Percentiles rank a stretch among this genome's conserved stretches.
These are phyloP conservation scores for Drosophila cardini DNA, from an alignment of 1,140 invertebrate species.

Conservation along the genomic window DNA sequence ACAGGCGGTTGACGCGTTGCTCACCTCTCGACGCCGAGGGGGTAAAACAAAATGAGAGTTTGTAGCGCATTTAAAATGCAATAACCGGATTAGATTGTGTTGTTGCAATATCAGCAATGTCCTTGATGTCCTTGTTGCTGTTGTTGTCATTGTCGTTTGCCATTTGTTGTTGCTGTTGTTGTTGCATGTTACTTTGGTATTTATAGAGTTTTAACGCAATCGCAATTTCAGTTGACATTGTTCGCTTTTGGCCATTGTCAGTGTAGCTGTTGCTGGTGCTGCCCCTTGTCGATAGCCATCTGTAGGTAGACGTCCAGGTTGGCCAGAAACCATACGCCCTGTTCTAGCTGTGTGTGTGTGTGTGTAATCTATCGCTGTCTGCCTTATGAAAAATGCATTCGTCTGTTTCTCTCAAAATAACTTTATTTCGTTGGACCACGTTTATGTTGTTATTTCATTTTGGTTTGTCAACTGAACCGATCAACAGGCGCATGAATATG, in stretches of 20 bases:
- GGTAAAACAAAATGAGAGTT: constrained; percentile 50
- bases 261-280: constrained; percentile 19
- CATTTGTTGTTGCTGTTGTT: constrained; percentile 33
- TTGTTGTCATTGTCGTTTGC: background rate
- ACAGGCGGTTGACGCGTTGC: constrained; percentile 25
- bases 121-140: constrained; percentile 37
- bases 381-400: constrained; percentile 81
- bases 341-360: background rate
- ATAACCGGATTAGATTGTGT: constrained; percentile 83
- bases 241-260: constrained; percentile 70
- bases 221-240: constrained; percentile 82
- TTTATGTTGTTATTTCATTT: constrained; percentile 44
- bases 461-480: background rate
- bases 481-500: constrained; percentile 7
- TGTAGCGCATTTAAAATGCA: constrained; percentile 80
- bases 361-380: constrained; percentile 56
- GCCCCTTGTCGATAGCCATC: constrained; percentile 62
- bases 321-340: constrained; percentile 9
- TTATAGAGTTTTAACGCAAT: constrained; percentile 84
- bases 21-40: constrained; percentile 11
- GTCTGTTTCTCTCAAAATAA: constrained; percentile 65
- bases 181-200: constrained; percentile 80
- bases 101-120: constrained; percentile 73
- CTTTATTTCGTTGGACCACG: constrained; percentile 68
- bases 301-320: constrained; percentile 48